Evolutionary conservation across 64 coral and sea anemone genomes (phyloP).

Genomic region (Montipora capricornis): DNA sequence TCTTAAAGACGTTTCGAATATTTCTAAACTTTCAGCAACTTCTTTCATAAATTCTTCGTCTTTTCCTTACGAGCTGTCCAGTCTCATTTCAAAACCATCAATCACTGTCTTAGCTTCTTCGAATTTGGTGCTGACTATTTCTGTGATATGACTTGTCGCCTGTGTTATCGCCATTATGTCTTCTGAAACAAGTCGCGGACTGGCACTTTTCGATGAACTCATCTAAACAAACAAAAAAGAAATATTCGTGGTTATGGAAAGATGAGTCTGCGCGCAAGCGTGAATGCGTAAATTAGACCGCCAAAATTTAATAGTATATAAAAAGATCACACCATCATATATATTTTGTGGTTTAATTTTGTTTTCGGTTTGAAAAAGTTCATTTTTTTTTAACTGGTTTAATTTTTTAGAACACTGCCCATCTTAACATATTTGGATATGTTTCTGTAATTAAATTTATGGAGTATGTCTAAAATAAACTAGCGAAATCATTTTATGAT

Average conservation of each 20-base stretch:
- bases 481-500: too few species aligned
- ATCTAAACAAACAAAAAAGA: background rate
- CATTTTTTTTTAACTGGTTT: too few species aligned
- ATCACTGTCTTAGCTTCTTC: background rate
- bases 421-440: too few species aligned
- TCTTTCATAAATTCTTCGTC: background rate
- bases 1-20: background rate
- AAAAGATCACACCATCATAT: background rate
- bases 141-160: background rate
- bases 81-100: background rate
- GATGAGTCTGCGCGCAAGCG: too few species aligned
- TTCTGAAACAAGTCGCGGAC: background rate
- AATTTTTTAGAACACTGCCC: too few species aligned
- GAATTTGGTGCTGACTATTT: background rate
- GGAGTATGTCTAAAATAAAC: too few species aligned
- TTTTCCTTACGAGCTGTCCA: background rate
- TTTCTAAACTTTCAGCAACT: background rate
- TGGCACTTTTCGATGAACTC: background rate
- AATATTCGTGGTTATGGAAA: background rate
- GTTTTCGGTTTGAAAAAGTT: too few species aligned
- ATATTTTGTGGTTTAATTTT: too few species aligned
- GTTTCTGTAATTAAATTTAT: too few species aligned
- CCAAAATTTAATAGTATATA: too few species aligned
- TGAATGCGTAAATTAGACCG: too few species aligned
- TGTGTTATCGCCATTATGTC: background rate